Base-by-base conservation (phyloP, 2,113 vertebrate genomes). In the Stegastes partitus region DNA sequence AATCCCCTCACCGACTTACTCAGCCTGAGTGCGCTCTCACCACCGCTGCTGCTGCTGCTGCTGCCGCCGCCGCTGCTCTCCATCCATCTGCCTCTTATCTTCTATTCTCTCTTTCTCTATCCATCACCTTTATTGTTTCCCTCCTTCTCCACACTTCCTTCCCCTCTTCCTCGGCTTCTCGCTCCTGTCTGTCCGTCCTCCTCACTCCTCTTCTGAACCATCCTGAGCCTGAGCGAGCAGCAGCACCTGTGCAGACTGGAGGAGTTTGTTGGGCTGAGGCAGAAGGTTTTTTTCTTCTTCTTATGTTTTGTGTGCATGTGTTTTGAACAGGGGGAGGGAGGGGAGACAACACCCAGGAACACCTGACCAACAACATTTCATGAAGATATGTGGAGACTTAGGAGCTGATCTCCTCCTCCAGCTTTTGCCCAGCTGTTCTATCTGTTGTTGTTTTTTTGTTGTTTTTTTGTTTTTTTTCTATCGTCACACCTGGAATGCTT, bases 401-500 rank as follows among this genome's bases (percentile, higher is more conserved):
- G 85, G 89, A 88, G 89, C 68, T 93, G 91, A 93, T 82, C 82
- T 88, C 82, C 74, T 77, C 56, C 75, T 79, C 53, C 79, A 67
- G 59, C 72, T 68, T 66, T 73, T 70, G 8, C 42, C 64, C 62
- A 82, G 78, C 69, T 82, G 78, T 86, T 80, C n/a, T 84, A 31
- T 82, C 74, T 79, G 34, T n/a, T 61, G n/a, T n/a, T n/a, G 4
- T n/a, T 49, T 1, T n/a, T 45, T n/a, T n/a, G n/a, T n/a, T 28
- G 4, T n/a, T 49, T 1, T n/a, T 45, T n/a, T n/a, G n/a, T n/a
- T 28, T 15, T 51, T 77, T 22, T 82, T 77, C 59, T 31, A 61
- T 56, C 77, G 71, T 76, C 86, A 89, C 87, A 90, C 85, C 90
- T 92, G 96, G 96, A 96, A 97, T 97, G 96, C 94, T 94, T 93